A percentile compares a stretch with the other conserved stretches of the same genome.
phyloP scores from a whole-genome alignment of 1,140 invertebrate genomes.

The Neodiprion pinetum region DNA sequence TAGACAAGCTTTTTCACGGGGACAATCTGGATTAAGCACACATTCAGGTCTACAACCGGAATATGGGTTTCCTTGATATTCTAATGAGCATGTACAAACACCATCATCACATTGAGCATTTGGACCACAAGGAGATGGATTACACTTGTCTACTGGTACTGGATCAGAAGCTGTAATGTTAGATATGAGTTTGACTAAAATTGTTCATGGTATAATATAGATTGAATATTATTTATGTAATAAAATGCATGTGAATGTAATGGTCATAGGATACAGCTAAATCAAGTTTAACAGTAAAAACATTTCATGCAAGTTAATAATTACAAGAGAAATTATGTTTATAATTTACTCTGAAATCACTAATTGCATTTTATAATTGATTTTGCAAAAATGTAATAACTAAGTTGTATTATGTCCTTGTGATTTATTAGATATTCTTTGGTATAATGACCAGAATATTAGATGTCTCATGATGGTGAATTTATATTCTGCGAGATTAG shows the following conservation, averaged over 20 bases:
- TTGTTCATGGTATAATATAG: neutral
- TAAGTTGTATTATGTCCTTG: too few relatives aligned
- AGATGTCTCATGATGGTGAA: too few relatives aligned
- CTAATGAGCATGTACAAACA: conserved; percentile 67
- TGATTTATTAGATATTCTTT: too few relatives aligned
- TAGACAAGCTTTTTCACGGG: conserved; percentile 73
- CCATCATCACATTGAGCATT: conserved; percentile 71
- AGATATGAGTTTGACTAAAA: conserved; percentile 22
- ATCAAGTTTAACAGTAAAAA: too few relatives aligned
- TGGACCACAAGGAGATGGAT: conserved; percentile 71
- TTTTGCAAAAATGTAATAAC: too few relatives aligned
- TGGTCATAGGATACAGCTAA: conserved; percentile 29
- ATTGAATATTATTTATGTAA: conserved; percentile 15
- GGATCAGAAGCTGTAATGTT: conserved; percentile 43
- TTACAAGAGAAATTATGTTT: conserved; percentile 65
- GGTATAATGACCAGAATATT: too few relatives aligned
- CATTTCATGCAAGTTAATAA: conserved; percentile 69
- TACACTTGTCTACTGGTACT: conserved; percentile 60
- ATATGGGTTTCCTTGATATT: conserved; percentile 73
- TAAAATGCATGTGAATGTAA: neutral
- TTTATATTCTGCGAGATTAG: neutral
- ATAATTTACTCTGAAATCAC: too few relatives aligned
- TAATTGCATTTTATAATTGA: too few relatives aligned
- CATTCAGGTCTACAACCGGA: conserved; percentile 73
- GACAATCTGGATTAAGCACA: conserved; percentile 74